Evolutionary conservation across 2,888 invertebrate genomes (phyloP).

Genomic region (Scaptomyza reducta): DNA sequence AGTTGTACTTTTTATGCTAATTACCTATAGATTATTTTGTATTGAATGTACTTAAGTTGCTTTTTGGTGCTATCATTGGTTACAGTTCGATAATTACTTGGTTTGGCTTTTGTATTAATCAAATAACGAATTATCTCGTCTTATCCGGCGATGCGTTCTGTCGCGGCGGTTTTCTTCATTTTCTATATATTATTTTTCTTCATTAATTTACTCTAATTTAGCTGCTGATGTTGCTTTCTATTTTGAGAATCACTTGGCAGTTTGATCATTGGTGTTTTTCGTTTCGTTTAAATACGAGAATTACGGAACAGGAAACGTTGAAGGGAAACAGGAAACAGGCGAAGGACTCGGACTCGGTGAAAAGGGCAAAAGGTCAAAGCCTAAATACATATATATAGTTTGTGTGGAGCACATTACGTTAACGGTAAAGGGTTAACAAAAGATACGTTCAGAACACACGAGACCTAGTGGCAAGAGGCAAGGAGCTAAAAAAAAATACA

Average conservation of each 20-base stretch:
- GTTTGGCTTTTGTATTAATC: slow-evolving; percentile 13
- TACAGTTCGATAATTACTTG: slow-evolving; percentile 45
- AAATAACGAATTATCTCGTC: slow-evolving; percentile 14
- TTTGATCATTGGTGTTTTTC: slow-evolving; percentile 61
- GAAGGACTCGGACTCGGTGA: neutral
- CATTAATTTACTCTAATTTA: slow-evolving; percentile 13
- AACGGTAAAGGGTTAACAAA: slow-evolving; percentile 30
- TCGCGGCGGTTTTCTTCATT: slow-evolving; percentile 18
- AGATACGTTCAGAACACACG: slow-evolving; percentile 55
- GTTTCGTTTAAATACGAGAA: slow-evolving; percentile 5
- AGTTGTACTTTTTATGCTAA: slow-evolving; percentile 29
- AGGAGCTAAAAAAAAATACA: slow-evolving; percentile 30
- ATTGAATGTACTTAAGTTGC: slow-evolving; percentile 19
- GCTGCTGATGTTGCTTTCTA: slow-evolving; percentile 28
- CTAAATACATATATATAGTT: slow-evolving; percentile 11
- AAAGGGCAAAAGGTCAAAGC: neutral
- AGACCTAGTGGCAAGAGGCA: slow-evolving; percentile 55
- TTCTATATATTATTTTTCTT: neutral
- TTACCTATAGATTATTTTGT: slow-evolving; percentile 41
- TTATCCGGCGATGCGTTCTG: slow-evolving; percentile 1
- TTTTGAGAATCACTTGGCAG: slow-evolving; percentile 59
- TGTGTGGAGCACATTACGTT: slow-evolving; percentile 45
- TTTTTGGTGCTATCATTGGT: slow-evolving; percentile 54
- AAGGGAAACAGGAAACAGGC: neutral
- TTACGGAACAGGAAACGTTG: neutral